Evolutionary conservation across 2,797 vertebrate species (phyloP), one percentile per base, ranked within the genome.

Genomic region (Bufotes viridis): DNA sequence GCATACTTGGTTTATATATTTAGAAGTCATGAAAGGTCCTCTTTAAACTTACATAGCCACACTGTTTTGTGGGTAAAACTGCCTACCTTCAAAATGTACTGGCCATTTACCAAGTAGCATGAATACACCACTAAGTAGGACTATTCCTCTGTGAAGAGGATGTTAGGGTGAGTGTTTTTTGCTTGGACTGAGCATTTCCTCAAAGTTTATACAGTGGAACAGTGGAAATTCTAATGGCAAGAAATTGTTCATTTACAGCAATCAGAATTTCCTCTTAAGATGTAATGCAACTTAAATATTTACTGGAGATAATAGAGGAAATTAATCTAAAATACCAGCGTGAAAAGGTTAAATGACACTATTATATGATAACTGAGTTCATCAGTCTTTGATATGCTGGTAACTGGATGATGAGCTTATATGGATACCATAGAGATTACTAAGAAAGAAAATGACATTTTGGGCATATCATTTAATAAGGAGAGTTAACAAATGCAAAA

Each of bases 191-290:
- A 81, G 42, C 51, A 86, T 69, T 89, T 89, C 87, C 87, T 86
- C 51, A 57, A 58, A 86, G 24, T 42, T 34, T 20, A 65, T 12
- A 20, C 12, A 26, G 26, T 89, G 88, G 88, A 89, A 20, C 12
- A 26, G 26, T 89, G 88, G 88, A 89, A 89, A 89, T 89, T 89
- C 17, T 78, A 82, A 18, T 89, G 70, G 69, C 88, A 60, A 81
- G 49, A 82, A 85, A 63, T 26, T 76, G 17, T 67, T 57, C 6
- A 88, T 55, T 53, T 81, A 61, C 51, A 82, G 65, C 9, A 13
- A 22, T 65, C 1, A 86, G 69, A 82, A 78, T 82, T 89, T 89
- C 84, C 79, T 82, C 79, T 13, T 49, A 65, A 26, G 2, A 20
- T 42, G 4, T 86, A 86, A 58, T 57, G 55, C 42, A 13, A 14